Percentiles rank a stretch among this genome's conserved stretches.
Conservation (phyloP, 2,888 invertebrate genomes). For the Helobdella robusta region DNA sequence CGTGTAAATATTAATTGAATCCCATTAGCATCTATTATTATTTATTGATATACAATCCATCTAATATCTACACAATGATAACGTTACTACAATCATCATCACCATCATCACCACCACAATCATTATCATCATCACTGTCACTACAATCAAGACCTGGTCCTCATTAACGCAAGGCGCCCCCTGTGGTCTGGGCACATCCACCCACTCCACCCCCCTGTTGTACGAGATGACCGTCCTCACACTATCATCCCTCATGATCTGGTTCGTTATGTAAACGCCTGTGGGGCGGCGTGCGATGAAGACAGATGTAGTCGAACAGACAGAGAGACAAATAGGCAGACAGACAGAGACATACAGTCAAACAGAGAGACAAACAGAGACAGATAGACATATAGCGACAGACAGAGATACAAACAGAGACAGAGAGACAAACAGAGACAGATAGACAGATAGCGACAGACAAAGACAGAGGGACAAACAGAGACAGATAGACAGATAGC, state of each 20-base stretch:
- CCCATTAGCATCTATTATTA: no score
- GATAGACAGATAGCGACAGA: background rate
- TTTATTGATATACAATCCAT: no score
- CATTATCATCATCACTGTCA: background rate
- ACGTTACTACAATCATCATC: background rate
- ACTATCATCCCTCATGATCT: conserved; percentile 42
- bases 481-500: no score
- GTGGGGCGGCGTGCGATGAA: background rate
- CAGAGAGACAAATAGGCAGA: no score
- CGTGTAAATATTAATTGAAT: no score
- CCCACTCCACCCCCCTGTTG: conserved; percentile 46
- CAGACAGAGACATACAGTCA: conserved; percentile 34
- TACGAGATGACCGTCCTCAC: conserved; percentile 46
- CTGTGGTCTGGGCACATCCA: conserved; percentile 39
- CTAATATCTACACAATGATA: no score
- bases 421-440: background rate
- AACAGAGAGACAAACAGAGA: conserved; percentile 27
- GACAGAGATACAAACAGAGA: background rate
- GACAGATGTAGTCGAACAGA: no score
- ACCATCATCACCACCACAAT: background rate
- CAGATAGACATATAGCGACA: background rate
- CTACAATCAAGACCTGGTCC: conserved; percentile 36
- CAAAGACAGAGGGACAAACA: no score
- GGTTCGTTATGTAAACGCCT: conserved; percentile 47
- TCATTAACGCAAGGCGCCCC: conserved; percentile 41